Conservation (phyloP, 2,113 vertebrate genomes). For the Sarotherodon lohbergeri region DNA sequence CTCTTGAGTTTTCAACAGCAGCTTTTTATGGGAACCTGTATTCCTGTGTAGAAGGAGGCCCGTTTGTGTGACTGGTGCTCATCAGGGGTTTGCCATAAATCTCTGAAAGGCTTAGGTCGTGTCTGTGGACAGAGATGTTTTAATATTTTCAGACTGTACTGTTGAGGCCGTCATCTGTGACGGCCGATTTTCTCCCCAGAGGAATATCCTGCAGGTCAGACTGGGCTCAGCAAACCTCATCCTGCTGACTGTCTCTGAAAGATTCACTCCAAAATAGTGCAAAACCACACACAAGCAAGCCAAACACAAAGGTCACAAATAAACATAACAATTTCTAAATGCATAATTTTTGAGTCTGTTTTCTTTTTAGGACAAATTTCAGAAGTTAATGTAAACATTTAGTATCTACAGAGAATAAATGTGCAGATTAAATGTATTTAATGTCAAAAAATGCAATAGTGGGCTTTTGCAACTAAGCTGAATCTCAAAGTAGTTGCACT, state of each 20-base stretch:
- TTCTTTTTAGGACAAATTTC: not conserved
- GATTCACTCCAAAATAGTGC: not conserved
- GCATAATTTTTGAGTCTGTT: not conserved
- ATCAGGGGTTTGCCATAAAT: not conserved
- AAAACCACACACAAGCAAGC: not conserved
- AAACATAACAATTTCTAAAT: not conserved
- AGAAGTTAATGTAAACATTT: not conserved
- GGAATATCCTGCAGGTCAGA: not conserved
- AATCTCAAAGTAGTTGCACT: not conserved
- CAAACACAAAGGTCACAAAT: not conserved
- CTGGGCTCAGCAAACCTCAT: not conserved
- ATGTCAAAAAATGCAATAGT: not conserved
- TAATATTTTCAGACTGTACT: not conserved
- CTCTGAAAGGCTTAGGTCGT: not conserved
- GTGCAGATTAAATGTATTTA: not conserved
- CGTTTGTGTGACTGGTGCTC: not conserved
- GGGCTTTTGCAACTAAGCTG: rapidly evolving
- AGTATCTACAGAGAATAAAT: not conserved
- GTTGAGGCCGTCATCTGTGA: not conserved
- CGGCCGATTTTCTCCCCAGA: not conserved
- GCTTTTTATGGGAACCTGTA: not conserved
- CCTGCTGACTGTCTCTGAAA: not conserved
- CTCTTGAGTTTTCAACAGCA: not conserved
- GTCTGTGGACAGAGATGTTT: not conserved
- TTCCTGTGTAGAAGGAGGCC: not conserved